phyloP scores from a whole-genome alignment of 1,140 invertebrate species.

The Oscheius sp. region DNA sequence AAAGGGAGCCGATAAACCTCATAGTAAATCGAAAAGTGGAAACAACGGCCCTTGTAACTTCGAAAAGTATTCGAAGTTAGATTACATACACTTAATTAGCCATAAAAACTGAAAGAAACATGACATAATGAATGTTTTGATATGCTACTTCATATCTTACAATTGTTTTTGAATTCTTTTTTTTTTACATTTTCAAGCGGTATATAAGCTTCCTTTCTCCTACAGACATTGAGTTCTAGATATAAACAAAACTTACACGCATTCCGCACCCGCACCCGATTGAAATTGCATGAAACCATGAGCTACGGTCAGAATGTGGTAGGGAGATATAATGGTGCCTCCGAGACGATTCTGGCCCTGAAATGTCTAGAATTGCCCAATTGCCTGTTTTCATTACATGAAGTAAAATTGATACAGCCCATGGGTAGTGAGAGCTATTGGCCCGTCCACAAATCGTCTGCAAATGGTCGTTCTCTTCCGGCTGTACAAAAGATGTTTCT shows the following conservation, averaged over 20 bases:
- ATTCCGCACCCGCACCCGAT: neutral
- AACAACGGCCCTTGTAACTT: no score
- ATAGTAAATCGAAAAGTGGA: no score
- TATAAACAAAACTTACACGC: no score
- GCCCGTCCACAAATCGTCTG: slow-evolving; percentile 2
- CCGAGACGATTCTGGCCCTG: slow-evolving; percentile 21
- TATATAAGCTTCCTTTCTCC: no score
- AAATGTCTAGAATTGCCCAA: neutral
- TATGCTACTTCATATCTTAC: no score
- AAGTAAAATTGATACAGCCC: slow-evolving; percentile 15
- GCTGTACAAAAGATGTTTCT: neutral
- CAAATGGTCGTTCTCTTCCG: slow-evolving; percentile 8
- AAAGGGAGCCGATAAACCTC: no score
- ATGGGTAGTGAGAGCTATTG: slow-evolving; percentile 8
- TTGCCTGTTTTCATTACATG: slow-evolving; percentile 12
- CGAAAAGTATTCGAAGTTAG: no score
- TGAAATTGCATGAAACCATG: slow-evolving; percentile 24
- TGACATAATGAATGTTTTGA: no score
- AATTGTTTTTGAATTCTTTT: no score
- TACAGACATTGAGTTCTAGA: slow-evolving; percentile 23
- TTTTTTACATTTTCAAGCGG: no score
- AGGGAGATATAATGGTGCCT: slow-evolving; percentile 19
- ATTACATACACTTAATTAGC: no score
- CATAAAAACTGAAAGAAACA: neutral
- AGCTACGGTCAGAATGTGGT: slow-evolving; percentile 25